Conservation (phyloP, 2,888 invertebrate species). For the Onthophagus sagittarius region DNA sequence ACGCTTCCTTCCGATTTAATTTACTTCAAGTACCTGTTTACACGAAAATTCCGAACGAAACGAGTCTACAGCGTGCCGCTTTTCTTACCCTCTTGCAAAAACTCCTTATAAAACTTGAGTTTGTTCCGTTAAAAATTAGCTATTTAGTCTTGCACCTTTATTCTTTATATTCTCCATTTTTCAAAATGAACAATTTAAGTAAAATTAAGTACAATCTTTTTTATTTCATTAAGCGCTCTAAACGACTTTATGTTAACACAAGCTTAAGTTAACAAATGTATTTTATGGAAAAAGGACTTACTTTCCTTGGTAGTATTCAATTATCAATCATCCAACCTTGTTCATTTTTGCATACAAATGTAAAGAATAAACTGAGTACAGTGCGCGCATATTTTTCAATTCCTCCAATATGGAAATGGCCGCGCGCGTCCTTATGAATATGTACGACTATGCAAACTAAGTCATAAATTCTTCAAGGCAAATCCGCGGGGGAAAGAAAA, state of each 20-base stretch:
- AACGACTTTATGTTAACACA: too few relatives aligned
- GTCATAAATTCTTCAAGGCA: slow-evolving; percentile 8
- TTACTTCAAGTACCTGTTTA: background rate
- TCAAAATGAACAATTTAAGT: background rate
- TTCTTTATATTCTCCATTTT: background rate
- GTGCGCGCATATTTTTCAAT: background rate
- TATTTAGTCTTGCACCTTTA: background rate
- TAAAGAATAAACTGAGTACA: background rate
- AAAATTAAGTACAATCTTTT: background rate
- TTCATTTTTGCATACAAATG: background rate
- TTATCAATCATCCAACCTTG: background rate
- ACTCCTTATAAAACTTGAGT: background rate
- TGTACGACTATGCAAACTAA: slow-evolving; percentile 4
- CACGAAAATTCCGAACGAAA: background rate
- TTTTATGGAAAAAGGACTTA: background rate
- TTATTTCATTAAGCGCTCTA: too few relatives aligned
- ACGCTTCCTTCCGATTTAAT: background rate
- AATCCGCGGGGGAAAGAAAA: background rate
- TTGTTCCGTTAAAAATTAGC: background rate
- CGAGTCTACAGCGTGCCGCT: background rate
- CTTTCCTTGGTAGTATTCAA: background rate
- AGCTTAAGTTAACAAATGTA: too few relatives aligned
- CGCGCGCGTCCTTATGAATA: slow-evolving; percentile 3
- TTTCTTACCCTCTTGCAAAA: background rate
- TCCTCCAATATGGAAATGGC: slow-evolving; percentile 1